Evolutionary conservation across 1,140 invertebrate genomes (phyloP), one percentile per base, ranked within the genome.

Genomic region (Apocrypta bakeri): DNA sequence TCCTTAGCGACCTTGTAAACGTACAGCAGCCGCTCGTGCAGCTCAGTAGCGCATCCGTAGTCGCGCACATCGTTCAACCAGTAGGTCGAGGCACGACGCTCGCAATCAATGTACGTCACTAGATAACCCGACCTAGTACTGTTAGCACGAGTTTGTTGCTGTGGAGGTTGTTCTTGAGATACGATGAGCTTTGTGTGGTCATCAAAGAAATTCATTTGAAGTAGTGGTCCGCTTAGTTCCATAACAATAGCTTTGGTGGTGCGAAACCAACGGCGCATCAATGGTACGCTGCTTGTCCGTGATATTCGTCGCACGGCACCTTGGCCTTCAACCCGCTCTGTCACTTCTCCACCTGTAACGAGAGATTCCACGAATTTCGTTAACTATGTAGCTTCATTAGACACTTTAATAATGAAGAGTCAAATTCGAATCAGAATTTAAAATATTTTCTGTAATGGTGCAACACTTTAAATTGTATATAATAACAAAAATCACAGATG

Each of bases 131-230:
- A 85, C 89, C 85, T 82, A 24, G 81, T 72, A 3, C 2, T 17
- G 3, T 6, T 61, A 42, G 12, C 63, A 8, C 17, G 31, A 12
- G 76, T 1, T 25, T 42, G 33, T 7, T 29, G 37, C 14, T 29
- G 37, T 8, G 87, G 17, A 8, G n/a, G 71, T 1, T 87, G 84
- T 25, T 93, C 94, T 94, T 95, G 81, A 93, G 89, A 96, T 1
- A 96, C 90, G 79, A 96, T 95, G 25, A 96, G 92, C 89, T 96
- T 96, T 9, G 94, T 95, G 88, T 96, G 96, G 88, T 96, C 96
- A 87, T 96, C 95, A 90, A 96, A 96, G 88, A 91, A 91, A 69
- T 96, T 96, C n/a, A 97, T 94, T 93, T 96, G 93, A n/a, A 92
- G 79, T 12, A 91, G 84, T 0, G 89, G 89, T n/a, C 88, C 87